Conservation (phyloP, 2,113 vertebrate species). For the Planiliza haematocheilus region DNA sequence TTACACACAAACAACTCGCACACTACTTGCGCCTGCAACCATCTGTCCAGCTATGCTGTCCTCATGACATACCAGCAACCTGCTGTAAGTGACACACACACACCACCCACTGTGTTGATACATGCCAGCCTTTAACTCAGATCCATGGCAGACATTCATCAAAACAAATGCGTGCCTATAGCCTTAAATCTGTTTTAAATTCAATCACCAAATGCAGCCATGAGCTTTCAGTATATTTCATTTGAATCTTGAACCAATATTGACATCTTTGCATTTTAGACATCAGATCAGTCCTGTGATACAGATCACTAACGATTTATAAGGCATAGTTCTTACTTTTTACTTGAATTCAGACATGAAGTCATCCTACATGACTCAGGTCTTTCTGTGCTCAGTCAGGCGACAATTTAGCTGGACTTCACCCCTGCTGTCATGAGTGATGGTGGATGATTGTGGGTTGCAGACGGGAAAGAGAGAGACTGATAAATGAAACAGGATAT, state of each 20-base stretch:
- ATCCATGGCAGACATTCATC: background rate
- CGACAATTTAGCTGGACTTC: slow-evolving; percentile 20
- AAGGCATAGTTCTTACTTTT: background rate
- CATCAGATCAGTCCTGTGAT: background rate
- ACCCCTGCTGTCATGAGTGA: slow-evolving; percentile 9
- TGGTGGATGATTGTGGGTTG: slow-evolving; percentile 24
- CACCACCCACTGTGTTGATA: background rate
- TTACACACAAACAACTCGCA: slow-evolving; percentile 94
- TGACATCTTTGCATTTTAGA: background rate
- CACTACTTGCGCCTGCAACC: slow-evolving; percentile 94
- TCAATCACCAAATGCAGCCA: background rate
- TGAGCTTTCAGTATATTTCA: slow-evolving; percentile 5
- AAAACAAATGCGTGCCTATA: background rate
- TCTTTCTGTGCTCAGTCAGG: background rate
- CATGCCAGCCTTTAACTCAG: background rate
- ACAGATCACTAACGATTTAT: background rate
- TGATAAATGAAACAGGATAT: slow-evolving; percentile 29
- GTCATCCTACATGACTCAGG: background rate
- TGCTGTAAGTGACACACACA: slow-evolving; percentile 76
- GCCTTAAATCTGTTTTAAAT: background rate
- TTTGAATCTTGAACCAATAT: slow-evolving; percentile 5
- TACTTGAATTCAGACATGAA: background rate
- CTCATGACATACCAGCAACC: slow-evolving; percentile 92
- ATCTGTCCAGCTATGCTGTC: slow-evolving; percentile 94
- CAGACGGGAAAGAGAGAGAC: slow-evolving; percentile 14